Percentiles rank a stretch among this genome's conserved stretches.
Evolutionary conservation across 2,888 invertebrate genomes (phyloP).

Genomic region (Xanthia togata): DNA sequence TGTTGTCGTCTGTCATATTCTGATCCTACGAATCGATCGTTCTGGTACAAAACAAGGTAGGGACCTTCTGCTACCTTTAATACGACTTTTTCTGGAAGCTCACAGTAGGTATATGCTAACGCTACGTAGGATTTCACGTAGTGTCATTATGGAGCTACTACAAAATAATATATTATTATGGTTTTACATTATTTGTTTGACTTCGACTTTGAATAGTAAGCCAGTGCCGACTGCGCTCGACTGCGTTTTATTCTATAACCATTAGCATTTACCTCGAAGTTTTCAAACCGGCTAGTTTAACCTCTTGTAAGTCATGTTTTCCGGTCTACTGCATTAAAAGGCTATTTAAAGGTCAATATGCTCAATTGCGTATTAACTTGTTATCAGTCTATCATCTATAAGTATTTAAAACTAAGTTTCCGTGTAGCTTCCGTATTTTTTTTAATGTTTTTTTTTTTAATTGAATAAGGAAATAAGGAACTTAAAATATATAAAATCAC

Average conservation of each 20-base stretch:
- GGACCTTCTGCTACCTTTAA: background rate
- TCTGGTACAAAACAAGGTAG: background rate
- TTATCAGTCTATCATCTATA: background rate
- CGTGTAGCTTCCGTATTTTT: constrained; percentile 10
- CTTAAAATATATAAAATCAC: background rate
- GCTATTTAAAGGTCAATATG: background rate
- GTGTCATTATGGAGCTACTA: background rate
- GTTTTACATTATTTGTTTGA: constrained; percentile 1
- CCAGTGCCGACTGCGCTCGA: constrained; percentile 37
- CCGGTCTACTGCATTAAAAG: constrained; percentile 5
- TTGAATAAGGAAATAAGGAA: no score
- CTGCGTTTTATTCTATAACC: constrained; percentile 9
- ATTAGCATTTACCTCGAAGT: constrained; percentile 5
- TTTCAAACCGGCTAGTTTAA: constrained; percentile 25
- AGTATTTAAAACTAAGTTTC: background rate
- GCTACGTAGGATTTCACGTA: background rate
- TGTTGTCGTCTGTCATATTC: no score
- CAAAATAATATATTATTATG: constrained; percentile 8
- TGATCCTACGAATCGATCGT: background rate
- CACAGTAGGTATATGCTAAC: background rate
- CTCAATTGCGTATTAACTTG: background rate
- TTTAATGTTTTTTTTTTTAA: background rate
- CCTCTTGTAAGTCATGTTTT: background rate
- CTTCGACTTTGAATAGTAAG: constrained; percentile 6
- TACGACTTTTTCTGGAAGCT: background rate